Conservation (phyloP, 2,888 invertebrate genomes). For the Mimachlamys varia region DNA sequence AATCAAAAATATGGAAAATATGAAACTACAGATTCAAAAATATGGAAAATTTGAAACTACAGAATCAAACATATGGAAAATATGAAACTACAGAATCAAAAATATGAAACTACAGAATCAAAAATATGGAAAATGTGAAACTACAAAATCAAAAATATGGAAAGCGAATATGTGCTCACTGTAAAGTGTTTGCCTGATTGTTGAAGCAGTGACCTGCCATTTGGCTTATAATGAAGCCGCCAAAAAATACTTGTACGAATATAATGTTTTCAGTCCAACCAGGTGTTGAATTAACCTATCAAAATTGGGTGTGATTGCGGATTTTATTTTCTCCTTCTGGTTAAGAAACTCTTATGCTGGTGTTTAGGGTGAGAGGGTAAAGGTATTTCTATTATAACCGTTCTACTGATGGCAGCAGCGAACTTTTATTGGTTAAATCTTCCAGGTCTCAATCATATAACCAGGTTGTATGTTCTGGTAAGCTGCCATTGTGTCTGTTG, state of each 20-base stretch:
- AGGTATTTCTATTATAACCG: constrained; percentile 1
- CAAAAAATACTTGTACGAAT: not conserved
- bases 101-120: no score
- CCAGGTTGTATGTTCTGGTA: not conserved
- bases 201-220: not conserved
- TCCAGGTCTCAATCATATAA: not conserved
- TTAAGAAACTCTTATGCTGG: not conserved
- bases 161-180: not conserved
- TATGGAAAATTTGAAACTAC: no score
- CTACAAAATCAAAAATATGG: not conserved
- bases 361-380: not conserved
- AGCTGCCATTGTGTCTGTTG: no score
- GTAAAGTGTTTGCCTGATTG: not conserved
- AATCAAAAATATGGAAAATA: not conserved
- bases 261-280: not conserved
- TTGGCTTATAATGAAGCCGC: not conserved
- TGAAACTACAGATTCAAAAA: no score
- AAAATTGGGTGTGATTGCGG: not conserved
- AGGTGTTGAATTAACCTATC: not conserved
- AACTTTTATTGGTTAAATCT: not conserved
- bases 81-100: no score
- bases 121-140: no score
- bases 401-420: not conserved
- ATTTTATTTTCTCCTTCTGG: not conserved
- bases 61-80: no score